A percentile compares a stretch with the other conserved stretches of the same genome.
phyloP scores from a whole-genome alignment of 2,113 vertebrate genomes.

The Hippocampus abdominalis region DNA sequence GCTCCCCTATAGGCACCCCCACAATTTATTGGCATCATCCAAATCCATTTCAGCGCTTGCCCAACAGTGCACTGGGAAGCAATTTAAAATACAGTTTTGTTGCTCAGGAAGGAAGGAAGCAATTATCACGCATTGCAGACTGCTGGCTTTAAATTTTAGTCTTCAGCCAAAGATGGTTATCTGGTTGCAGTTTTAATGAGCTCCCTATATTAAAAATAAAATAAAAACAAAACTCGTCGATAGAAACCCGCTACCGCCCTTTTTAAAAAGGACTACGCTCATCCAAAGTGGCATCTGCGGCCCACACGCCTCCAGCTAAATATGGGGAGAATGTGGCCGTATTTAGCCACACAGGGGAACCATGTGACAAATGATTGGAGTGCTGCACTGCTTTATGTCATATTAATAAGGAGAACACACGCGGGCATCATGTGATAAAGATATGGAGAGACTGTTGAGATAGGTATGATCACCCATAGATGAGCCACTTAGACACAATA shows the following conservation, averaged over 20 bases:
- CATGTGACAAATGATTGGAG: slow-evolving; percentile 39
- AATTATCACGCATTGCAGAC: slow-evolving; percentile 3
- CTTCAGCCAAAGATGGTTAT: slow-evolving; percentile 4
- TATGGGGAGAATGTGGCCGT: slow-evolving; percentile 38
- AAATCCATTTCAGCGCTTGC: neutral
- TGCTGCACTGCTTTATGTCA: slow-evolving; percentile 28
- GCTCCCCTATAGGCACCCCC: neutral
- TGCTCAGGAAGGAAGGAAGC: neutral
- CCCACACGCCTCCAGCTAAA: slow-evolving; percentile 47
- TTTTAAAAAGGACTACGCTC: slow-evolving; percentile 46
- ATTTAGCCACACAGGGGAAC: slow-evolving; percentile 39
- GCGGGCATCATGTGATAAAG: neutral
- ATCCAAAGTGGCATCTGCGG: slow-evolving; percentile 58
- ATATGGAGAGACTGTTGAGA: neutral
- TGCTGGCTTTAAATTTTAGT: slow-evolving; percentile 34
- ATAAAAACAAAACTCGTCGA: slow-evolving; percentile 37
- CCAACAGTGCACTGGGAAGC: neutral
- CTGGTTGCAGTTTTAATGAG: slow-evolving; percentile 43
- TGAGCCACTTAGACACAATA: neutral
- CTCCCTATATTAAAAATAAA: slow-evolving; percentile 17
- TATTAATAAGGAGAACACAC: neutral
- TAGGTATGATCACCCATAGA: neutral
- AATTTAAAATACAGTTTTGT: neutral
- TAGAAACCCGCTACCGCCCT: slow-evolving; percentile 42
- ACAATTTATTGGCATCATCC: neutral